Evolutionary conservation across 1,140 invertebrate genomes (phyloP), one percentile per base, ranked within the genome.

Genomic region (Bombus confusus): DNA sequence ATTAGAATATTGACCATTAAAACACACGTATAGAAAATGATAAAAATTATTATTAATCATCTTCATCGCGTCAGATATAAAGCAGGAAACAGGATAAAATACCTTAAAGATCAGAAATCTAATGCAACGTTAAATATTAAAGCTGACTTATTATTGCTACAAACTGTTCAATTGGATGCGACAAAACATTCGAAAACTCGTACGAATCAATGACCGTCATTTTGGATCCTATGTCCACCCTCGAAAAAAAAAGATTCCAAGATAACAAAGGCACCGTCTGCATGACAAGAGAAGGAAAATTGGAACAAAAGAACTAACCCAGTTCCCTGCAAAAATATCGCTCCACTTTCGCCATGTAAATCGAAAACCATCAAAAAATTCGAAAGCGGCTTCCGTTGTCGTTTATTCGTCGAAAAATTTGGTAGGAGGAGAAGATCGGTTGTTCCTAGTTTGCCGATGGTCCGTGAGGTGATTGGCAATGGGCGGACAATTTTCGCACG

Each of bases 401-500:
- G 12, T n/a, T 41, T 43, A 64, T 28, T 43, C 34, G 78, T 15
- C 39, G 41, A 43, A 34, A 76, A 34, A 43, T 66, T 10, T 13
- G 37, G 52, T 34, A 18, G 31, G 37, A 28, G 43, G 15, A 25
- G 3, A 41, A 52, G 25, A 77, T 37, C 47, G 66, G 9, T 83
- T 62, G 39, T 83, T 88, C 73, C 37, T 34, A 25, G 18, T 28
- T 9, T 43, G 15, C 47, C 31, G 59, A 81, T 25, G n/a, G 59
- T 82, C 57, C 87, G 87, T 89, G 85, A 90, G 47, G 0, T 10
- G 80, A 13, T 13, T 90, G 37, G 13, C 62, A 83, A 89, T 68
- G 25, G 43, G 28, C 59, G 78, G 10, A 83, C 64, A 62, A 87
- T 89, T 84, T 90, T 90, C 57, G 80, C 78, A 87, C 85, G 80